Percentiles rank a stretch among this genome's conserved stretches.
Evolutionary conservation across 2,888 invertebrate genomes (phyloP).

Genomic region (Apamea sordens): DNA sequence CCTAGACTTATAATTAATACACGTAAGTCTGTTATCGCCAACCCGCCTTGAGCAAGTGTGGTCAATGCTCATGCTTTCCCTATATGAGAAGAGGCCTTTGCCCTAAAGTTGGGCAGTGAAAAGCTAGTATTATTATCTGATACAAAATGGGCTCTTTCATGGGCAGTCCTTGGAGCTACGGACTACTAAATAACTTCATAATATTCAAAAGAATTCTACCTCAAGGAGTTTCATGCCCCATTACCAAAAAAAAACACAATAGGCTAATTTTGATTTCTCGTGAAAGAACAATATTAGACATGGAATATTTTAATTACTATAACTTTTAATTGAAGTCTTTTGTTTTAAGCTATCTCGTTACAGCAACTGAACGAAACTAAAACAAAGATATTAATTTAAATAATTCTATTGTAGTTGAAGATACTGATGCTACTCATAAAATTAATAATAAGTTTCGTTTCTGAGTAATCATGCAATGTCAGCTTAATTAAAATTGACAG

Average conservation of each 20-base stretch:
- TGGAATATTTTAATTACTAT: neutral
- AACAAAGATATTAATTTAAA: conserved; percentile 22
- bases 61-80: neutral
- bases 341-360: conserved; percentile 5
- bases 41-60: neutral
- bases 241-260: neutral
- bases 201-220: neutral
- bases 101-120: too few relatives aligned
- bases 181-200: neutral
- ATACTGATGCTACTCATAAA: conserved; percentile 1
- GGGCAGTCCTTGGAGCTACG: neutral
- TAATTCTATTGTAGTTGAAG: conserved; percentile 12
- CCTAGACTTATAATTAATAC: neutral
- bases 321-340: conserved; percentile 26
- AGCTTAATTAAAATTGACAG: conserved; percentile 28
- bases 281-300: neutral
- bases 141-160: neutral
- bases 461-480: conserved; percentile 21
- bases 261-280: neutral
- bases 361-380: neutral
- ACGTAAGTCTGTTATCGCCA: neutral
- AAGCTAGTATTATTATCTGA: neutral
- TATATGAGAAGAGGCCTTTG: neutral
- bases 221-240: neutral
- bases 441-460: conserved; percentile 29